Conservation (phyloP, 1,140 invertebrate genomes). For the Cyclina sinensis region DNA sequence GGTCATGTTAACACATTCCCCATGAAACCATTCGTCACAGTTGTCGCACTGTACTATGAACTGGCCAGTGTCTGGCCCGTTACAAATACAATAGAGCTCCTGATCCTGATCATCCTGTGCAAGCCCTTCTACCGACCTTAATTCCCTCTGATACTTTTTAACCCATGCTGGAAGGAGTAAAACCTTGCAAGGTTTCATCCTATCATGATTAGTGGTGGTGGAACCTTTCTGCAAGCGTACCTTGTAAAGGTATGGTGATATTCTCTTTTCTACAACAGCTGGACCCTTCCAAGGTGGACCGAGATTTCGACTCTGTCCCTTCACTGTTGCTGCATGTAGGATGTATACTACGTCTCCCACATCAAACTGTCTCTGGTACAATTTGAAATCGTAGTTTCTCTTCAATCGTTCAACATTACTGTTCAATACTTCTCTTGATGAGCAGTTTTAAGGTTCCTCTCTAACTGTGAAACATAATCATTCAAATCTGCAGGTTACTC, state of each 20-base stretch:
- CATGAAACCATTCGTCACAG: constrained; percentile 52
- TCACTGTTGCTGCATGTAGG: background rate
- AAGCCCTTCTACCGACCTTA: background rate
- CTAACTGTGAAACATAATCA: constrained; percentile 25
- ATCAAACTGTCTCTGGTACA: constrained; percentile 12
- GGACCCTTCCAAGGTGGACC: constrained; percentile 45
- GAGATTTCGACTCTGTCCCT: constrained; percentile 27
- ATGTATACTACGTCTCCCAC: constrained; percentile 55
- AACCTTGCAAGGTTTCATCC: constrained; percentile 28
- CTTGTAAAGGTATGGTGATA: constrained; percentile 11
- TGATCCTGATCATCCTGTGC: background rate
- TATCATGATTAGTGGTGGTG: constrained; percentile 17
- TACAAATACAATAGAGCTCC: constrained; percentile 34
- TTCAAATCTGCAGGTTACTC: constrained; percentile 2
- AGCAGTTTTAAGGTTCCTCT: background rate
- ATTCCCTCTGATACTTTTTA: background rate
- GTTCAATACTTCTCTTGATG: constrained; percentile 21
- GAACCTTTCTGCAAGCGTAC: background rate
- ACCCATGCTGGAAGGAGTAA: background rate
- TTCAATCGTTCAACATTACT: constrained; percentile 18
- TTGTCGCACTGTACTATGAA: constrained; percentile 48
- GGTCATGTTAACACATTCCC: constrained; percentile 39
- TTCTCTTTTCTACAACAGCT: background rate
- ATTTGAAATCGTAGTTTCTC: constrained; percentile 17
- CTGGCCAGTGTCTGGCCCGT: background rate